Percentiles rank a stretch among this genome's conserved stretches.
These are phyloP conservation scores for Drosophila parthenogenetica DNA, from an alignment of 2,888 invertebrate species.

Conservation along the genomic window DNA sequence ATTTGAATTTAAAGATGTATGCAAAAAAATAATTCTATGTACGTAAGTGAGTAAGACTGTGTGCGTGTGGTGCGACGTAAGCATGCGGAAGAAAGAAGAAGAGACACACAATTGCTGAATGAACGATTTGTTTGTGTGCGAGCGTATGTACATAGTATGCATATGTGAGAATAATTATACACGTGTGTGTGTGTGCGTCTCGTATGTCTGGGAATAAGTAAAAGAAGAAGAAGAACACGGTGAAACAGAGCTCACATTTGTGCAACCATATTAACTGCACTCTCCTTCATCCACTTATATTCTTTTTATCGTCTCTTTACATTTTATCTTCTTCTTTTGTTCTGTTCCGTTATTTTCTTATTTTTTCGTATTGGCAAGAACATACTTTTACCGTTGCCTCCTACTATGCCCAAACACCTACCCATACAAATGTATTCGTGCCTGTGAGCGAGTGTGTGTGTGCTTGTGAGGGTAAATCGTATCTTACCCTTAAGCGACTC, in stretches of 20 bases:
- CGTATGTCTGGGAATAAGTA: background rate
- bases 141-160: background rate
- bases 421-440: background rate
- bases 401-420: conserved; percentile 6
- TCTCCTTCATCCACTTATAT: conserved; percentile 43
- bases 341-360: conserved; percentile 1
- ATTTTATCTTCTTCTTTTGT: conserved; percentile 7
- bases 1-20: background rate
- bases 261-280: conserved; percentile 64
- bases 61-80: background rate
- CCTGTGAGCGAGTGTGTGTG: background rate
- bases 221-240: conserved; percentile 11
- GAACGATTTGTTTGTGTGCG: background rate
- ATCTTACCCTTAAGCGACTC: conserved; percentile 36
- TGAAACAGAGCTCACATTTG: conserved; percentile 17
- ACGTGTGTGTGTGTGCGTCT: background rate
- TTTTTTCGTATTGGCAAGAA: conserved; percentile 21
- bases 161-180: background rate
- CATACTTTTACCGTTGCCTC: conserved; percentile 25
- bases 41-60: background rate
- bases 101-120: background rate
- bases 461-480: conserved; percentile 8
- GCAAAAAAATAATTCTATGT: background rate
- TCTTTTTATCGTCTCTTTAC: conserved; percentile 2
- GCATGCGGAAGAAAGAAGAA: no score